Evolutionary conservation across 2,113 vertebrate species (phyloP).

Genomic region (Macquaria australasica): DNA sequence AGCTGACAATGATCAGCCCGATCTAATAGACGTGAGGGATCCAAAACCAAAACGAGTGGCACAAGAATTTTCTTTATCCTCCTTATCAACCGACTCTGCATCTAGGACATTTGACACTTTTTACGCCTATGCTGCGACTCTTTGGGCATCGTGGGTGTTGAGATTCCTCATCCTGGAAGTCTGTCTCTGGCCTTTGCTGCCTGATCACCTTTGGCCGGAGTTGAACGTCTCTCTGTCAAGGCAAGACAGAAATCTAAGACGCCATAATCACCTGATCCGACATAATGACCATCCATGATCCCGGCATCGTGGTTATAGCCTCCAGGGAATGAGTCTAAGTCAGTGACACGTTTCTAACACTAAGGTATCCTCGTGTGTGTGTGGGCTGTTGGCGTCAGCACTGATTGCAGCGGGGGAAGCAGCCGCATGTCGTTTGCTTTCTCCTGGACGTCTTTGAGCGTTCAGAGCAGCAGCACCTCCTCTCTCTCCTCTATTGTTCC

Average conservation of each 20-base stretch:
- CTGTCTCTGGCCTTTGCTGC: too few relatives aligned
- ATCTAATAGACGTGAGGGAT: too few relatives aligned
- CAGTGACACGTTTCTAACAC: slow-evolving; percentile 4
- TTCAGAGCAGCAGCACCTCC: slow-evolving; percentile 59
- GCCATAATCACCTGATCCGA: background rate
- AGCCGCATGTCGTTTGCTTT: slow-evolving; percentile 34
- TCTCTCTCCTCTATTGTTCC: slow-evolving; percentile 70
- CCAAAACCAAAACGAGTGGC: too few relatives aligned
- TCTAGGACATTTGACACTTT: too few relatives aligned
- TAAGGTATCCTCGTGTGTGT: slow-evolving; percentile 24
- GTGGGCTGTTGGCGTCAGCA: slow-evolving; percentile 47
- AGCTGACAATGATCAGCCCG: too few relatives aligned
- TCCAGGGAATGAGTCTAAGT: background rate
- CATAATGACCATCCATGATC: background rate
- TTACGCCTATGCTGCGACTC: too few relatives aligned
- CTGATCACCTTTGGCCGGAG: too few relatives aligned
- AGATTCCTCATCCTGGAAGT: too few relatives aligned
- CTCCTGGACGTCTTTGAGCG: slow-evolving; percentile 58
- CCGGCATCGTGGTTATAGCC: background rate
- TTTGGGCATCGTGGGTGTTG: too few relatives aligned
- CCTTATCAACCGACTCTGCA: too few relatives aligned
- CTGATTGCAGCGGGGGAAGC: slow-evolving; percentile 59
- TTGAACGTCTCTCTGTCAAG: background rate
- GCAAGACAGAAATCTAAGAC: background rate
- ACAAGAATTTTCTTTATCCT: too few relatives aligned